Evolutionary conservation across 2,888 invertebrate genomes (phyloP).

Genomic region (Steromphala cineraria): DNA sequence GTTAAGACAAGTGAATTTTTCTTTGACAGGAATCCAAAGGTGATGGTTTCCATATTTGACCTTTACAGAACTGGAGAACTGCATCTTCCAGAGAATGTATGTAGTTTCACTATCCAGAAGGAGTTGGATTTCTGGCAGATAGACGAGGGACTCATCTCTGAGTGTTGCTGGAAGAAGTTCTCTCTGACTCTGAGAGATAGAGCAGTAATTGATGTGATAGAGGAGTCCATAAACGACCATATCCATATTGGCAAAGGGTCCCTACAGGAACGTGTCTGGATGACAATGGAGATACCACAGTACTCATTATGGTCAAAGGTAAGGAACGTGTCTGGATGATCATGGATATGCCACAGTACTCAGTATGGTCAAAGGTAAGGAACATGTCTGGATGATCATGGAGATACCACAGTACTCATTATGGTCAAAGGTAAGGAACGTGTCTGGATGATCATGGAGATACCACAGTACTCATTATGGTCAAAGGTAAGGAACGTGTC

Average conservation of each 20-base stretch:
- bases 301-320: slow-evolving; percentile 27
- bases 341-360: too few species aligned
- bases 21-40: slow-evolving; percentile 54
- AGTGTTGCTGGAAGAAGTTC: slow-evolving; percentile 46
- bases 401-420: slow-evolving; percentile 24
- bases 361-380: too few species aligned
- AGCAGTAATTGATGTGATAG: slow-evolving; percentile 30
- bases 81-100: slow-evolving; percentile 60
- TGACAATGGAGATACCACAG: slow-evolving; percentile 23
- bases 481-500: not conserved
- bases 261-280: slow-evolving; percentile 19
- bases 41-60: slow-evolving; percentile 53
- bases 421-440: slow-evolving; percentile 22
- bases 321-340: too few species aligned
- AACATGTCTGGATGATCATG: slow-evolving; percentile 24
- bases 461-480: too few species aligned
- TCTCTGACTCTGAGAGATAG: not conserved
- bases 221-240: slow-evolving; percentile 4
- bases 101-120: slow-evolving; percentile 53
- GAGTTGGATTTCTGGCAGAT: slow-evolving; percentile 62
- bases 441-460: too few species aligned
- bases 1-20: slow-evolving; percentile 37
- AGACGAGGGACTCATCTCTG: slow-evolving; percentile 46
- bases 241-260: not conserved
- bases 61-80: slow-evolving; percentile 52